phyloP scores from a whole-genome alignment of 2,888 invertebrate genomes.

The Pachydiplax longipennis region DNA sequence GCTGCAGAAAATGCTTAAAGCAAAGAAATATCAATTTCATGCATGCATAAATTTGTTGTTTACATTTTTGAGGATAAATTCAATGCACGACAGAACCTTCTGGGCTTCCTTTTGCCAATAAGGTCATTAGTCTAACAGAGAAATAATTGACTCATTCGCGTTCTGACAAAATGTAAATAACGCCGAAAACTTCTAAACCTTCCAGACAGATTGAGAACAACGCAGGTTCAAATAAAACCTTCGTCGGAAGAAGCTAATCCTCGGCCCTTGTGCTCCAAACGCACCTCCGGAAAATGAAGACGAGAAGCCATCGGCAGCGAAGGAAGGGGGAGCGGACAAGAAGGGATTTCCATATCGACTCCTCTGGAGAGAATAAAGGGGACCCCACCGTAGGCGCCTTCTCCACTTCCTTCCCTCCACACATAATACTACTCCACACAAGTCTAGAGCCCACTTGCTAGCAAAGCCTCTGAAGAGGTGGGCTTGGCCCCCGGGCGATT shows the following conservation, averaged over 20 bases:
- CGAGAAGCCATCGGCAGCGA: not conserved
- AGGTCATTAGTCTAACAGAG: too few relatives aligned
- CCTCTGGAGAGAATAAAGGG: not conserved
- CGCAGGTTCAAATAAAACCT: not conserved
- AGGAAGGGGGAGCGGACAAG: too few relatives aligned
- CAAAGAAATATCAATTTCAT: too few relatives aligned
- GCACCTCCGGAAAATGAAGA: not conserved
- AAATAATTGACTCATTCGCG: too few relatives aligned
- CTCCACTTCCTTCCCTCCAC: not conserved
- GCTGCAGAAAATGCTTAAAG: too few relatives aligned
- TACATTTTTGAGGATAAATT: too few relatives aligned
- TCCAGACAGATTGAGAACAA: not conserved
- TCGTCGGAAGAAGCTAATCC: not conserved
- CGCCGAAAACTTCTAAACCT: not conserved
- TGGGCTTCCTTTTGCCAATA: too few relatives aligned
- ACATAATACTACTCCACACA: slow-evolving; percentile 4
- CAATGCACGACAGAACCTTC: too few relatives aligned
- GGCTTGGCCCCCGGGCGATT: not conserved
- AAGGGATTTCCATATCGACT: slow-evolving; percentile 1
- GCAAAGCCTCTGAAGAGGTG: slow-evolving; percentile 16
- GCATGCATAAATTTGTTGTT: too few relatives aligned
- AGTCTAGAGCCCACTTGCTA: slow-evolving; percentile 7
- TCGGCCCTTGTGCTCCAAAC: not conserved
- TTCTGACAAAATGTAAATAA: not conserved
- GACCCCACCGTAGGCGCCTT: not conserved